Percentiles rank a stretch among this genome's conserved stretches.
Conservation (phyloP, 37 sponge, comb jelly and placozoan genomes). For the Agelas oroides region DNA sequence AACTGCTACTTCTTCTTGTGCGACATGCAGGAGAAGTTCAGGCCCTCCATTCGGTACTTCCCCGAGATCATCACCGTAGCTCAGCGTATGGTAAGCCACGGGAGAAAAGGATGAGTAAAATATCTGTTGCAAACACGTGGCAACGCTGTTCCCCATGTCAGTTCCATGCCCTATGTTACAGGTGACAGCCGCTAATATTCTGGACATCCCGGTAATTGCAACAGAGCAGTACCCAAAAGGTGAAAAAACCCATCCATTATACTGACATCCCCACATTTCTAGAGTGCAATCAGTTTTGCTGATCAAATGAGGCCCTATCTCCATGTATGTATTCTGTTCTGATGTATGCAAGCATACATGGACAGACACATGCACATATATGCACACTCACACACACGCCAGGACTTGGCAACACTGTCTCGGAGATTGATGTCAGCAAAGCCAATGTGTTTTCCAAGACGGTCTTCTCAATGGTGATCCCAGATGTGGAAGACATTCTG, state of each 20-base stretch:
- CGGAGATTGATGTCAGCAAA: conserved; percentile 86
- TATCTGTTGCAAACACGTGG: too few species aligned
- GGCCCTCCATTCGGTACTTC: conserved; percentile 90
- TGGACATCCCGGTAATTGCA: conserved; percentile 94
- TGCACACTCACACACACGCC: too few species aligned
- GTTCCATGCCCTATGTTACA: too few species aligned
- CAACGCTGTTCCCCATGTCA: neutral
- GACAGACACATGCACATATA: too few species aligned
- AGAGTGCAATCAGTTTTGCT: too few species aligned
- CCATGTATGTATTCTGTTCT: too few species aligned
- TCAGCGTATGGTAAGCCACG: conserved; percentile 79
- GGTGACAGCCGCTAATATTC: conserved; percentile 90
- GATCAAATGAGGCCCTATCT: too few species aligned
- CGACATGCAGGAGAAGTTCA: conserved; percentile 99
- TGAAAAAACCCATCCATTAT: neutral
- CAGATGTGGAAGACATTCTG: conserved; percentile 82
- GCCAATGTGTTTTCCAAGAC: conserved; percentile 89
- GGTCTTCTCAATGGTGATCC: conserved; percentile 95
- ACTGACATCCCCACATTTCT: neutral
- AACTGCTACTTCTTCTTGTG: conserved; percentile 93
- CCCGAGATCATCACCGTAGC: conserved; percentile 93
- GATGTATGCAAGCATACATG: too few species aligned
- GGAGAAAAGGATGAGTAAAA: too few species aligned
- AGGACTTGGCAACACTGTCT: conserved; percentile 94
- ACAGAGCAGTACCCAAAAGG: conserved; percentile 99